Evolutionary conservation across 2,113 vertebrate species (phyloP).

Genomic region (Otis tarda): DNA sequence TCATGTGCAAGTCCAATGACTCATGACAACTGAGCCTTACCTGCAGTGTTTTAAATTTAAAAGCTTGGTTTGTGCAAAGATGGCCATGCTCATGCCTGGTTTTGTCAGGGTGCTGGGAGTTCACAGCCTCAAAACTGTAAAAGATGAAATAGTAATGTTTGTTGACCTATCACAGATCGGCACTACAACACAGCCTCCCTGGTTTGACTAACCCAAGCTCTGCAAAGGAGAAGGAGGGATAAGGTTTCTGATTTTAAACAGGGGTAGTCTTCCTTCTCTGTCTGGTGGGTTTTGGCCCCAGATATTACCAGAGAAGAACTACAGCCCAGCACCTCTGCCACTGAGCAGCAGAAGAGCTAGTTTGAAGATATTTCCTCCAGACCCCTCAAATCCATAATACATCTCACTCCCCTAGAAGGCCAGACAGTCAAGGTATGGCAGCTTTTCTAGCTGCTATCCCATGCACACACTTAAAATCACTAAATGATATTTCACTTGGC

Average conservation of each 20-base stretch:
- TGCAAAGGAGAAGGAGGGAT: not conserved
- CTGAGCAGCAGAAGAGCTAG: not conserved
- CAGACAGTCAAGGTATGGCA: not conserved
- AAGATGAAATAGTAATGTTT: not conserved
- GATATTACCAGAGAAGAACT: not conserved
- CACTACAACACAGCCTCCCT: not conserved
- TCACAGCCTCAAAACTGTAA: not conserved
- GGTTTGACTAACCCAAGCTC: not conserved
- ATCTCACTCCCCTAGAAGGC: fast-evolving
- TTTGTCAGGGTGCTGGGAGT: not conserved
- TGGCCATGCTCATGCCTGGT: not conserved
- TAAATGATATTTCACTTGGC: not conserved
- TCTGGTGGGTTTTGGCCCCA: not conserved
- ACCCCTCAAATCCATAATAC: not conserved
- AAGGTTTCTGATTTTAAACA: not conserved
- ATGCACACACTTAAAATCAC: not conserved
- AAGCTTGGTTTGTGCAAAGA: not conserved
- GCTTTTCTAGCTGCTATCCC: not conserved
- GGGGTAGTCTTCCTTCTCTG: not conserved
- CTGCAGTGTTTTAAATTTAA: not conserved
- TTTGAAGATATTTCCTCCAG: not conserved
- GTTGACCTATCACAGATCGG: not conserved
- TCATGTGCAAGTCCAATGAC: fast-evolving
- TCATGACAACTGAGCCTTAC: not conserved
- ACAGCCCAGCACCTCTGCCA: not conserved